Conservation (phyloP, 2,797 vertebrate species). For the Carapus acus region DNA sequence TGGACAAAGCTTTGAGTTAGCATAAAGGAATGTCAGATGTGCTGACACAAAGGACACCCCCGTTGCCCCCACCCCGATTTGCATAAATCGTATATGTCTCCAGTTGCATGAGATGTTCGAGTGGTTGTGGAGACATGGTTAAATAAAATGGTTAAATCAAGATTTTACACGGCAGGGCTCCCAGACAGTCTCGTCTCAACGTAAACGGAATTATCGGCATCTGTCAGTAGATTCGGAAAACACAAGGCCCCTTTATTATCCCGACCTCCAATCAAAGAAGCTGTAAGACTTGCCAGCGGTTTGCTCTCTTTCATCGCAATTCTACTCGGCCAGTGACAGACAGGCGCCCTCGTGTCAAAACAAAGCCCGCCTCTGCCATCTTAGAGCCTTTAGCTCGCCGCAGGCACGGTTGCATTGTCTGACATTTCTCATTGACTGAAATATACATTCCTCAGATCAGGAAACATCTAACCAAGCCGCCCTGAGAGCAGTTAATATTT, state of each 20-base stretch:
- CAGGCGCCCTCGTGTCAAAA: slow-evolving; percentile 63
- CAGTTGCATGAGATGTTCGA: slow-evolving; percentile 44
- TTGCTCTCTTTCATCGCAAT: slow-evolving; percentile 63
- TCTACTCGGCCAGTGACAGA: slow-evolving; percentile 60
- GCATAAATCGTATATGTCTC: slow-evolving; percentile 45
- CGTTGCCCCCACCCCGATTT: slow-evolving; percentile 45
- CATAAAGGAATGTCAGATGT: slow-evolving; percentile 64
- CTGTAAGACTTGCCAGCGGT: slow-evolving; percentile 57
- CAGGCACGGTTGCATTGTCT: slow-evolving; percentile 13
- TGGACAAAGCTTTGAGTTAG: slow-evolving; percentile 55
- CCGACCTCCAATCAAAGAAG: slow-evolving; percentile 53
- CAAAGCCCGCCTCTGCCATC: slow-evolving; percentile 55
- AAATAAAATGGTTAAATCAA: slow-evolving; percentile 61
- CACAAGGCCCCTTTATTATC: slow-evolving; percentile 49
- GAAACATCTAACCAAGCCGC: slow-evolving; percentile 21
- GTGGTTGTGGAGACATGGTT: slow-evolving; percentile 54
- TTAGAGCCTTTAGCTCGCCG: slow-evolving; percentile 24
- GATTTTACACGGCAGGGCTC: slow-evolving; percentile 45
- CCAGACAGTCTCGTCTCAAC: slow-evolving; percentile 59
- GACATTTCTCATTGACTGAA: slow-evolving; percentile 13
- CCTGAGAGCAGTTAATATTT: slow-evolving; percentile 4
- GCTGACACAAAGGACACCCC: slow-evolving; percentile 56
- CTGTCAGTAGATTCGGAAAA: slow-evolving; percentile 63
- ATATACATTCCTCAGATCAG: slow-evolving; percentile 25
- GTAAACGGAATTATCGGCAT: slow-evolving; percentile 61